Base-by-base conservation (phyloP, 2,113 vertebrate genomes). In the Indicator maculatus region DNA sequence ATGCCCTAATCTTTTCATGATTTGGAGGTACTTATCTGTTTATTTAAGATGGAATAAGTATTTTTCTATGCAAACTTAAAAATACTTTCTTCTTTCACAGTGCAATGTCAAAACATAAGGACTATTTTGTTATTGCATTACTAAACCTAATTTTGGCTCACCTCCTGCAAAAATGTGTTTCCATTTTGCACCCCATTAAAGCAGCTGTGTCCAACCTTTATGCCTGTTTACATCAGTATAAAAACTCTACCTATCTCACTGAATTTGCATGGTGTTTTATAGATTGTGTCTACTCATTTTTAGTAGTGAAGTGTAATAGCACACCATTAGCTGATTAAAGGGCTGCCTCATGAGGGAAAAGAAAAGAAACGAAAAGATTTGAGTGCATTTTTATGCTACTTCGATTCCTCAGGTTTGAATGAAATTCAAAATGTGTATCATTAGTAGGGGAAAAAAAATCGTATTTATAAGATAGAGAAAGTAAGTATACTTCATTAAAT, bases 151-250 rank as follows among this genome's bases (percentile, higher is more conserved):
- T 71, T 95, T 96, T 86, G 82, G 38, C 85, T 61, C 55, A 55
- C 26, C 56, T 11, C 7, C 60, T 33, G 33, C 44, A 92, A 86
- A 94, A 96, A 59, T 16, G 3, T 63, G 2, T 28, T 91, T 95
- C 90, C 19, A 47, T 94, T 93, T 96, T 91, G 28, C 66, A 94
- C n/a, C 44, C 71, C 28, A 91, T 96, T 96, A 94, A 96, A 96
- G 87, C 45, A 96, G 90, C 84, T 82, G 50, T 5, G 8, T 69
- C 66, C 72, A 89, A 64, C 93, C 44, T 96, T 95, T 93, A 67
- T 69, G 96, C 80, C 66, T 94, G 39, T 91, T 96, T 95, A 87
- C 95, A 79, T 92, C 89, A 85, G 45, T 78, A 73, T 74, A 20
- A 24, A 38, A 61, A 38, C 67, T 83, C 84, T 53, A 21, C 69